Conservation (phyloP, 2,797 vertebrate genomes). For the Spea hammondii region DNA sequence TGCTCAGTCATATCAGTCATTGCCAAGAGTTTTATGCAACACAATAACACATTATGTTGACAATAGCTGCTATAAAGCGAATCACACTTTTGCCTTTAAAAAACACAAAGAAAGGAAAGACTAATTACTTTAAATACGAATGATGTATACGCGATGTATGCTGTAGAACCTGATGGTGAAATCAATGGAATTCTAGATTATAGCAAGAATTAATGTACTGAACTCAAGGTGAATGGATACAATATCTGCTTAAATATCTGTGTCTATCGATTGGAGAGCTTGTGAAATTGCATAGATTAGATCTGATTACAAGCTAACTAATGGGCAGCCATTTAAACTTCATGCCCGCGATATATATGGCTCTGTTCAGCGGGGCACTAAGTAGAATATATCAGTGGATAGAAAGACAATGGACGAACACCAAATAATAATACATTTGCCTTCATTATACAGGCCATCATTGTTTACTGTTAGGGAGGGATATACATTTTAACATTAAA, state of each 20-base stretch:
- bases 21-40: background rate
- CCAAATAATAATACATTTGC: no score
- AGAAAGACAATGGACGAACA: background rate
- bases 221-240: conserved; percentile 38
- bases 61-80: background rate
- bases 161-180: background rate
- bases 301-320: conserved; percentile 39
- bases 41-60: background rate
- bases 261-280: conserved; percentile 24
- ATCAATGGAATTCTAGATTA: conserved; percentile 23
- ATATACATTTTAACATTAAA: no score
- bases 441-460: no score
- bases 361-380: background rate
- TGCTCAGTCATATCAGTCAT: no score
- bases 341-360: background rate
- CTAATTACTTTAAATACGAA: conserved; percentile 27
- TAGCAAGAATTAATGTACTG: conserved; percentile 31
- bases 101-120: conserved; percentile 3
- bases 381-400: background rate
- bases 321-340: conserved; percentile 14
- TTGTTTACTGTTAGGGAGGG: no score
- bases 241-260: conserved; percentile 24
- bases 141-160: conserved; percentile 5
- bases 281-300: conserved; percentile 30
- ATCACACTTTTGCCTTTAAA: background rate